Conservation (phyloP, 2,888 invertebrate species). For the Synanthedon formicaeformis region DNA sequence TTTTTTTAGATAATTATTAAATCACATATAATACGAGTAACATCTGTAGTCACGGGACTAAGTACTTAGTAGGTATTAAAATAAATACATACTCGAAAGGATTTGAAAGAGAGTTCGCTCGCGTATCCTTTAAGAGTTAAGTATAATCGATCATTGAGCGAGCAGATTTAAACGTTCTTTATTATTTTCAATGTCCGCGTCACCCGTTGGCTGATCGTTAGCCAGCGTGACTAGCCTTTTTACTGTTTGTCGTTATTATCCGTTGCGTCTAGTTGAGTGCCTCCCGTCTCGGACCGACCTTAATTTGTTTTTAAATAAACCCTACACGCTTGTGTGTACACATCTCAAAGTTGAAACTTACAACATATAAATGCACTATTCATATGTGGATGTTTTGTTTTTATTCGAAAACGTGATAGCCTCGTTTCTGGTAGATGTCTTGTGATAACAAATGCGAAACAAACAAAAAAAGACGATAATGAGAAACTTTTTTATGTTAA, state of each 20-base stretch:
- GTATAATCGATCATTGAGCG: slow-evolving; percentile 13
- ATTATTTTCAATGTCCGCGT: not conserved
- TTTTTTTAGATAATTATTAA: no score
- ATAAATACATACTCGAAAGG: no score
- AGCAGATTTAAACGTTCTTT: slow-evolving; percentile 21
- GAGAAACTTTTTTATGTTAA: no score
- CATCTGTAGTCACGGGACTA: no score
- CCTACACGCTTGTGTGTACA: slow-evolving; percentile 14
- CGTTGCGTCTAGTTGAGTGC: slow-evolving; percentile 32
- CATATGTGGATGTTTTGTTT: not conserved
- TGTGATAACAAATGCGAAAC: no score
- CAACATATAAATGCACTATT: not conserved
- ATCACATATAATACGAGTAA: no score
- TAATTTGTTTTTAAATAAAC: slow-evolving; percentile 64
- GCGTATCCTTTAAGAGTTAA: slow-evolving; percentile 2
- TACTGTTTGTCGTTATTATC: not conserved
- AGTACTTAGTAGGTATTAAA: no score
- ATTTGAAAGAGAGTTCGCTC: not conserved
- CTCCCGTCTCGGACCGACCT: slow-evolving; percentile 32
- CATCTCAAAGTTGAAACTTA: not conserved
- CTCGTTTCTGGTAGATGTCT: no score
- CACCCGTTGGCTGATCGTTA: slow-evolving; percentile 41
- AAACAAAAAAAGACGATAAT: no score
- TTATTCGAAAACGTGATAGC: not conserved
- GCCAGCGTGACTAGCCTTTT: slow-evolving; percentile 40